Base-by-base conservation (phyloP, 2,888 invertebrate genomes). In the Microplitis deprimator region DNA sequence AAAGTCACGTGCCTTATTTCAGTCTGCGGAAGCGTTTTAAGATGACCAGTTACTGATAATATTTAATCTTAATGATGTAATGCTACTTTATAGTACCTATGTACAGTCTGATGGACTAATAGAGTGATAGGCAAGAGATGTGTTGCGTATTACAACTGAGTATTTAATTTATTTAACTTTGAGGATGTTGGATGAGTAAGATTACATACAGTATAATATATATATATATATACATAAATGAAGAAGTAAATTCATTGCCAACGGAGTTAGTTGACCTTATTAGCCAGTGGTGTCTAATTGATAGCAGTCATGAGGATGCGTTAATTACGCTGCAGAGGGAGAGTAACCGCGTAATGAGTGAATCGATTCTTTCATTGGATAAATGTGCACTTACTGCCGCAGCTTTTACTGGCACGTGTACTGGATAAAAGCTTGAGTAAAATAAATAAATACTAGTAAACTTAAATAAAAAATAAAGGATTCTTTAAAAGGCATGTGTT, bases 311-410 rank as follows among this genome's bases (percentile, higher is more conserved):
- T 40, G 41, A 64, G 50, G 71, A 61, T 77, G 40, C 75, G 80
- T 82, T 80, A 82, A 82, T 81, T 79, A 75, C 76, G 77, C 67
- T 50, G 8, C 13, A 50, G 76, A 61, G 77, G 75, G 78, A 8
- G 38, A 75, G 68, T 16, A 40, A 61, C 62, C 73, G 75, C 73
- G 69, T 68, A 79, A 73, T 78, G 76, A 77, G 76, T 79, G 78
- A 80, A 81, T 83, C 82, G 82, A 83, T 83, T 73, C 76, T 79
- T 77, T 80, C 80, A 81, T 83, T 81, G 75, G 79, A 81, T 80
- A 80, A 81, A 80, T 76, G 73, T 60, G 65, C 70, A 80, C 77
- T 70, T 64, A 77, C 71, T 10, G 65, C 50, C 59, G 70, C 10
- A 50, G 10, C 39, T 78, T 39, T 75, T 13, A 39, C 62, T 69